Evolutionary conservation across 2,888 invertebrate species (phyloP).

Genomic region (Sturmia bella): DNA sequence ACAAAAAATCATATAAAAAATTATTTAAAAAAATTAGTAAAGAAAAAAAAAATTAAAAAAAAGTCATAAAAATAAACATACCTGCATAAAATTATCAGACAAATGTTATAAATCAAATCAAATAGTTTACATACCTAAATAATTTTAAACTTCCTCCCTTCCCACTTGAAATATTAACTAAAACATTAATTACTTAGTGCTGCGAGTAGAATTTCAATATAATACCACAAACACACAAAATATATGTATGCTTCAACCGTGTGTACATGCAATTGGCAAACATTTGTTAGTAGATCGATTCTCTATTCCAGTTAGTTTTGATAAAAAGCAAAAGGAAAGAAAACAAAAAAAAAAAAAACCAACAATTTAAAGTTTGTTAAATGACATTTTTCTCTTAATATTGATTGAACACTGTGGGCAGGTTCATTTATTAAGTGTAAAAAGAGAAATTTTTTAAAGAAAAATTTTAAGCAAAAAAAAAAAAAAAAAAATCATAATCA

Average conservation of each 20-base stretch:
- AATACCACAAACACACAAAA: conserved; percentile 5
- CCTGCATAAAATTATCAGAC: conserved; percentile 26
- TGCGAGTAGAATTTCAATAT: conserved; percentile 27
- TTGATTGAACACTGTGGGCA: neutral
- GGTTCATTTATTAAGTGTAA: conserved; percentile 16
- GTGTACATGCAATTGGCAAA: neutral
- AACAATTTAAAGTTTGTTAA: conserved; percentile 20
- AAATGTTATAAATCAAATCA: conserved; percentile 13
- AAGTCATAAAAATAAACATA: neutral
- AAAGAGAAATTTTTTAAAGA: conserved; percentile 2
- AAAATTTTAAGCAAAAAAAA: conserved; percentile 24
- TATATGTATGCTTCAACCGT: neutral
- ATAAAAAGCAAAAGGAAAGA: conserved; percentile 10
- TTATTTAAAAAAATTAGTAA: neutral
- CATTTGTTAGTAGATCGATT: conserved; percentile 19
- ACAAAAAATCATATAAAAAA: conserved; percentile 2
- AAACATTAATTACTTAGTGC: conserved; percentile 37
- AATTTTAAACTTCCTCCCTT: conserved; percentile 29
- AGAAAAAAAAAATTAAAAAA: conserved; percentile 13
- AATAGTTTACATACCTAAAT: conserved; percentile 7
- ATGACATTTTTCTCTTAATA: conserved; percentile 10
- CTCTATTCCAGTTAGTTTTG: conserved; percentile 11
- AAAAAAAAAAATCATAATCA: conserved; percentile 36
- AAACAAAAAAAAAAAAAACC: neutral
- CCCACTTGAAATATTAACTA: conserved; percentile 1